Conservation (phyloP, 1,140 invertebrate species). For the Propsilocerus akamusi region DNA sequence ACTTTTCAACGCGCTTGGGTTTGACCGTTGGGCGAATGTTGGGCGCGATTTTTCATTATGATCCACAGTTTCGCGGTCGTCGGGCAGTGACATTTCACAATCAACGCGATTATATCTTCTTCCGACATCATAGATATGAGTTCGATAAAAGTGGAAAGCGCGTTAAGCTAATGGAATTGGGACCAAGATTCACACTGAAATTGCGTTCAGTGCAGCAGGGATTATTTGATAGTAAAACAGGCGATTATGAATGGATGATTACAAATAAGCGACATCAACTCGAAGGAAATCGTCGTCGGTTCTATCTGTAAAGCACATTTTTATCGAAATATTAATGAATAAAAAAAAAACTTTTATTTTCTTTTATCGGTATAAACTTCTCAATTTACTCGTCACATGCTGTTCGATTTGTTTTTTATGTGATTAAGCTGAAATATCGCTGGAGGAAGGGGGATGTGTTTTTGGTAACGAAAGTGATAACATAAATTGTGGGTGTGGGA, state of each 20-base stretch:
- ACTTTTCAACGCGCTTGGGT: slow-evolving; percentile 89
- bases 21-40: slow-evolving; percentile 80
- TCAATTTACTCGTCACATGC: neutral
- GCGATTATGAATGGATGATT: slow-evolving; percentile 94
- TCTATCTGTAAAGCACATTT: slow-evolving; percentile 48
- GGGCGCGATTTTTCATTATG: slow-evolving; percentile 89
- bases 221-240: slow-evolving; percentile 90
- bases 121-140: slow-evolving; percentile 92
- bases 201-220: slow-evolving; percentile 86
- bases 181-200: slow-evolving; percentile 89
- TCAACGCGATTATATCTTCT: slow-evolving; percentile 97
- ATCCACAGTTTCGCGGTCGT: slow-evolving; percentile 84
- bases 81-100: slow-evolving; percentile 95
- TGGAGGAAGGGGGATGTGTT: too few relatives aligned
- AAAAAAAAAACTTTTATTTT: too few relatives aligned
- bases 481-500: too few relatives aligned
- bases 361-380: neutral
- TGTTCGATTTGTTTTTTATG: neutral
- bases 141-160: slow-evolving; percentile 68
- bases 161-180: slow-evolving; percentile 78
- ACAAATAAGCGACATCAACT: slow-evolving; percentile 77
- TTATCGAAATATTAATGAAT: slow-evolving; percentile 6
- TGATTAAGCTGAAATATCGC: too few relatives aligned
- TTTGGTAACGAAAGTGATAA: too few relatives aligned
- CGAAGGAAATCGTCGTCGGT: slow-evolving; percentile 76